Evolutionary conservation across 1,140 invertebrate genomes (phyloP), one percentile per base, ranked within the genome.

Genomic region (Melipona quadrifasciata): DNA sequence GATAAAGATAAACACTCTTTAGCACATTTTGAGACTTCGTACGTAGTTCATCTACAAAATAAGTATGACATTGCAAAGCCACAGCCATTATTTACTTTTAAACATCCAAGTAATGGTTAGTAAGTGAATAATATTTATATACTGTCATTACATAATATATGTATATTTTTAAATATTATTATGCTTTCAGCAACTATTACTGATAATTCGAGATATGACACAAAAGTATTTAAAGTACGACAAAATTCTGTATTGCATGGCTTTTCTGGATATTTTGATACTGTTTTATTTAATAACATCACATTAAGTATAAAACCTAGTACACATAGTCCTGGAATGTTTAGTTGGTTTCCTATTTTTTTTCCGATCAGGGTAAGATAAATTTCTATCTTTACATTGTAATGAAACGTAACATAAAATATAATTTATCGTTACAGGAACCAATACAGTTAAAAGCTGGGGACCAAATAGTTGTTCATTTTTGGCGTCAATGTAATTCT

Each of bases 341-440:
- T 99, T 89, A 98, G 98, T 87, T 99, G 99, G 99, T 99, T 99
- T 93, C 98, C 99, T 21, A 98, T 99, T 77, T 98, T 97, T 87
- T 99, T 99, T 93, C 98, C 99, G 51, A 96, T 99, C 31, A 96
- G 96, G 94, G 97, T 98, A 95, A 93, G 93, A 83, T 10, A 39
- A 16, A 80, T 75, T 17, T 34, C 74, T 27, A 1, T 51, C n/a
- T 64, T 80, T 55, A 5, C 19, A 55, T 57, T 19, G 47, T 6
- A 27, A 57, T 57, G 64, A n/a, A 68, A 64, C 31, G 11, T 27
- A 53, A n/a, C 17, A 61, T 17, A 58, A 21, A 55, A 80, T 71
- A 72, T n/a, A 27, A 77, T 77, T 81, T 77, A 77, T 83, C 90
- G 87, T 95, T 96, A 74, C 94, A 97, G 97, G 96, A 96, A 78